Base-by-base conservation (phyloP, 2,888 invertebrate genomes). In the Pseudanteris insignis region DNA sequence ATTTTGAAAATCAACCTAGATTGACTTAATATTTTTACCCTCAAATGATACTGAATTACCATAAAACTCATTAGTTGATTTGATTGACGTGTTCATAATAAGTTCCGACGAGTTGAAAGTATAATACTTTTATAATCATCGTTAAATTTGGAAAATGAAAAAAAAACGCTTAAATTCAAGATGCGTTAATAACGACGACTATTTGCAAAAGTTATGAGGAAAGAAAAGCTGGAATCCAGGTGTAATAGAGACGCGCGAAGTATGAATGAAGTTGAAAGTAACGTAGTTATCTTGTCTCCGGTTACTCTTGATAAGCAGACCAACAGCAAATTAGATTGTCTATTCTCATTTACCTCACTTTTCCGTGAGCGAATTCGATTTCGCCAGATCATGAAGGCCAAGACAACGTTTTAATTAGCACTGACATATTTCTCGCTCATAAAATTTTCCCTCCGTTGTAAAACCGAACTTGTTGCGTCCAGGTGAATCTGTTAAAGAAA, bases 301-400 rank as follows among this genome's bases (percentile, higher is more conserved):
- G 26, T 32, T 33, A 15, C 24, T 26, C 21, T 21, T 18, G n/a
- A 40, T 33, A 40, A 40, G 15, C 38, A 7, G 7, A 24, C 8
- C 2, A n/a, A 43, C 32, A 36, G 41, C 41, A 54, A 63, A 64
- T 66, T 60, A 57, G 62, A 64, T 66, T 66, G 62, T 60, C 62
- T 57, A 37, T 54, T 66, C 50, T 63, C 59, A 57, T 48, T 38
- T 32, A 54, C 44, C 38, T 61, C 37, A 54, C 30, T 28, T 59
- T 43, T 44, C 21, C 5, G 13, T 38, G 24, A 43, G 47, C 29
- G 53, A 48, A 54, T 60, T 60, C 48, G 60, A 60, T 53, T 53
- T 38, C 10, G 11, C 15, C 26, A n/a, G 21, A 26, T 47, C 38
- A 26, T 24, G 12, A 41, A 25, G 29, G 34, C 24, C 41, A 43